phyloP scores from a whole-genome alignment of 1,140 invertebrate genomes.

The Habropoda laboriosa region DNA sequence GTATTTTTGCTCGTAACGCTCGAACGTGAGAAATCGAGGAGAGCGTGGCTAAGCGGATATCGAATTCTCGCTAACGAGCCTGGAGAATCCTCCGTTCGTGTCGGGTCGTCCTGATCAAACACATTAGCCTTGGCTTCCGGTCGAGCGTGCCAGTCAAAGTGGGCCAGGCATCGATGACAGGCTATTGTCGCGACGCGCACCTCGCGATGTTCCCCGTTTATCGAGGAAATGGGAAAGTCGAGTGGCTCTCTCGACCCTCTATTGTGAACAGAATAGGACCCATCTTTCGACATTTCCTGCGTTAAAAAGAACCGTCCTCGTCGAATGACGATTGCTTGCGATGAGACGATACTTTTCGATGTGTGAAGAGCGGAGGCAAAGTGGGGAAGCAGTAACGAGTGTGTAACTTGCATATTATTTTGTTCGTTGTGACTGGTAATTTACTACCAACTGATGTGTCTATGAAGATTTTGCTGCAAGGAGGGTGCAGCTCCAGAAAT shows the following conservation, averaged over 20 bases:
- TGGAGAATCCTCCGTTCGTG: constrained; percentile 23
- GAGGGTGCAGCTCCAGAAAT: too few relatives aligned
- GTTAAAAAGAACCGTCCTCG: constrained; percentile 22
- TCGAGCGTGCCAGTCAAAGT: constrained; percentile 48
- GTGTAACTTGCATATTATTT: too few relatives aligned
- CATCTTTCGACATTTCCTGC: constrained; percentile 58
- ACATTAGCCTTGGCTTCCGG: constrained; percentile 68
- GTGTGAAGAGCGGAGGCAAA: neutral
- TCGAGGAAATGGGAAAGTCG: constrained; percentile 69
- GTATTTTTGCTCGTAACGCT: constrained; percentile 20
- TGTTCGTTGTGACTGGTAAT: too few relatives aligned
- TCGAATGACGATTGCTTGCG: constrained; percentile 4
- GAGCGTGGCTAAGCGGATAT: constrained; percentile 62
- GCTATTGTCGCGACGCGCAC: constrained; percentile 53
- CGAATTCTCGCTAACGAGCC: constrained; percentile 56
- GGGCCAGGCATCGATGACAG: constrained; percentile 54
- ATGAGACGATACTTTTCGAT: neutral
- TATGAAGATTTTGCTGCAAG: too few relatives aligned
- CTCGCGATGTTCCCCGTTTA: constrained; percentile 55
- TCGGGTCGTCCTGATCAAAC: constrained; percentile 67
- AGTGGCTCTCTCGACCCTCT: constrained; percentile 63
- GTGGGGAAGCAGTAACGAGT: neutral
- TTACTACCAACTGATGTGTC: too few relatives aligned
- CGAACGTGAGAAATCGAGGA: constrained; percentile 35
- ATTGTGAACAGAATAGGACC: constrained; percentile 48